Conservation (phyloP, 2,113 vertebrate species). For the Erythrocercus mccallii region DNA sequence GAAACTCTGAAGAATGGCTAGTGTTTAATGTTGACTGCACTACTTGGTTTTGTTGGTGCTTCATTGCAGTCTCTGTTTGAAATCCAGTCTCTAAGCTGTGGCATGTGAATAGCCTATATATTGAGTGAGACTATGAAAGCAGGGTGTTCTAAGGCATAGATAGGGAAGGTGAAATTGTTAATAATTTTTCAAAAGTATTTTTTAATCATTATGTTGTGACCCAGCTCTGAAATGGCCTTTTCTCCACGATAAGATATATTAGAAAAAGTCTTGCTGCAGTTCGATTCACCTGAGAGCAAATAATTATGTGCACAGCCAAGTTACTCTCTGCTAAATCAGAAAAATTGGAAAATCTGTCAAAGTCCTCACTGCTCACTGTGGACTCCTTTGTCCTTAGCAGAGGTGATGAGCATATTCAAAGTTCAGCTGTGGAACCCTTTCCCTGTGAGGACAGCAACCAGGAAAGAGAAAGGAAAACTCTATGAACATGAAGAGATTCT, state of each 20-base stretch:
- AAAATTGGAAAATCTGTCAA: neutral
- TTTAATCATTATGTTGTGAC: neutral
- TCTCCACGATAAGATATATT: neutral
- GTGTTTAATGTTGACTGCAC: neutral
- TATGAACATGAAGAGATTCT: neutral
- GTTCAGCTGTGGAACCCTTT: neutral
- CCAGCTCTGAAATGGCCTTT: neutral
- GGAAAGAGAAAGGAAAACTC: neutral
- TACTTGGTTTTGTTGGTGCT: neutral
- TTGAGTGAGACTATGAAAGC: neutral
- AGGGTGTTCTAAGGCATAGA: neutral
- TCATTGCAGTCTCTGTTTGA: neutral
- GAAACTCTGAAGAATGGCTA: neutral
- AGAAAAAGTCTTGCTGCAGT: neutral
- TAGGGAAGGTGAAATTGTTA: neutral
- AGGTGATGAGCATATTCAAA: neutral
- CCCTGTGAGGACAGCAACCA: neutral
- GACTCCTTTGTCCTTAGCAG: neutral
- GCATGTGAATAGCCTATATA: neutral
- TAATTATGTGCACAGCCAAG: neutral
- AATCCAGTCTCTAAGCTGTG: neutral
- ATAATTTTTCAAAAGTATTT: neutral
- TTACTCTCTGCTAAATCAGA: neutral
- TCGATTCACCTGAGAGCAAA: neutral
- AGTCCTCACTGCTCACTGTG: neutral